Base-by-base conservation (phyloP, 2,113 vertebrate genomes). In the Halcyon senegalensis region DNA sequence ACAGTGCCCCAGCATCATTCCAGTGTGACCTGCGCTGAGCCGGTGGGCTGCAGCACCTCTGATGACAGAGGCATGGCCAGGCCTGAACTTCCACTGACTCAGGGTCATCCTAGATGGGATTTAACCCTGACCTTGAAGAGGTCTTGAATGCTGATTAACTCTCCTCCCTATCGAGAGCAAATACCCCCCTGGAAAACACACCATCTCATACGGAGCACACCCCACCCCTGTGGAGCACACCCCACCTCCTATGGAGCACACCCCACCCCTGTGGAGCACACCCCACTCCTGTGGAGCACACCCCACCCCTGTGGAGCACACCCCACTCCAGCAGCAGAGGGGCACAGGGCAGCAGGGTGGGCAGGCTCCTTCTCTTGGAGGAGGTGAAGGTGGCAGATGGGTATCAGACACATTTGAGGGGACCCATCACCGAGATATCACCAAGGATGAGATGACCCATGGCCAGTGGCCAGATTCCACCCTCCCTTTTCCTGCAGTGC, bases 21-120 rank as follows among this genome's bases (percentile, higher is more conserved):
- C 0, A 0, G 77, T 10, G 3, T 13, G 37, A 48, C 55, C 55
- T 44, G 35, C 35, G 44, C 75, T 50, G 30, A 30, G n/a, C 46
- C 48, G 28, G 50, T 1, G 3, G 58, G 70, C 60, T 77, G 44
- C 75, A 70, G 67, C 60, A 70, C n/a, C 59, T n/a, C 55, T 0
- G 0, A 41, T 39, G 51, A 69, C 4, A 0, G 11, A 67, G 74
- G 30, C 12, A 23, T 12, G 19, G 46, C 27, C 51, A 91, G 55
- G 15, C 37, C 41, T 66, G 55, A 44, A 12, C 48, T 50, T 59
- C 56, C 66, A 11, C 39, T 20, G 39, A 20, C 33, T 73, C 11
- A 1, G 11, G 21, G 1, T 51, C 41, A 39, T 24, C 41, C 82
- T 48, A 63, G 41, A 62, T 8, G 55, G 39, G 53, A 63, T 78